Percentiles rank a stretch among this genome's conserved stretches.
phyloP scores from a whole-genome alignment of 2,797 vertebrate species.

The Lacerta viridis region DNA sequence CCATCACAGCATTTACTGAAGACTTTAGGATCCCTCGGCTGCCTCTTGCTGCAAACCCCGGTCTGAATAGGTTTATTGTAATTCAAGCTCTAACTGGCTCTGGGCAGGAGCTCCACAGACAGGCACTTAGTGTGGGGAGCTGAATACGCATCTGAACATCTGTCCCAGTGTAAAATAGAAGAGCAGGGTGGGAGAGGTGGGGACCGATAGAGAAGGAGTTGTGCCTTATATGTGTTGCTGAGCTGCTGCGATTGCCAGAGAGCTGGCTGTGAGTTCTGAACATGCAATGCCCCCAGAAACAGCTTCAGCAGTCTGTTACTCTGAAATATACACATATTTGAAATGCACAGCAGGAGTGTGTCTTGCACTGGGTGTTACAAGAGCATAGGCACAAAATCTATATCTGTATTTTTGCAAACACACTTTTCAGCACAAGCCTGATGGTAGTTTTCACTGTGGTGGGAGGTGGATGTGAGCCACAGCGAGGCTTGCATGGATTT shows the following conservation, averaged over 20 bases:
- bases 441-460: not conserved
- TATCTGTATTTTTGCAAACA: not conserved
- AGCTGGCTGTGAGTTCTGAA: not conserved
- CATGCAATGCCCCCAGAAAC: not conserved
- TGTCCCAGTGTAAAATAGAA: slow-evolving; percentile 3
- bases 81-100: slow-evolving; percentile 3
- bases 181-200: fast-evolving
- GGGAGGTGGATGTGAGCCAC: slow-evolving; percentile 6
- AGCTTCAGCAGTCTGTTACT: not conserved
- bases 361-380: not conserved
- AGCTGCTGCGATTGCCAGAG: slow-evolving; percentile 25
- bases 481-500: slow-evolving; percentile 7
- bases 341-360: not conserved
- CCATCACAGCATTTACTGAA: fast-evolving
- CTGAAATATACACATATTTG: not conserved
- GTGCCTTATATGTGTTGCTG: not conserved
- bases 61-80: slow-evolving; percentile 36
- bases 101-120: not conserved
- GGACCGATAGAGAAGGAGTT: fast-evolving
- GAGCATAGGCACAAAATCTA: slow-evolving; percentile 9
- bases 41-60: not conserved
- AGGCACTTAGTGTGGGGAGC: slow-evolving; percentile 14
- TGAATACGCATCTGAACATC: slow-evolving; percentile 10
- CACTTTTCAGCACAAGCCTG: not conserved
- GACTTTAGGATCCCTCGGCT: not conserved